Percentiles rank a stretch among this genome's conserved stretches.
phyloP scores from a whole-genome alignment of 2,888 invertebrate species.

The Beris morrisii region DNA sequence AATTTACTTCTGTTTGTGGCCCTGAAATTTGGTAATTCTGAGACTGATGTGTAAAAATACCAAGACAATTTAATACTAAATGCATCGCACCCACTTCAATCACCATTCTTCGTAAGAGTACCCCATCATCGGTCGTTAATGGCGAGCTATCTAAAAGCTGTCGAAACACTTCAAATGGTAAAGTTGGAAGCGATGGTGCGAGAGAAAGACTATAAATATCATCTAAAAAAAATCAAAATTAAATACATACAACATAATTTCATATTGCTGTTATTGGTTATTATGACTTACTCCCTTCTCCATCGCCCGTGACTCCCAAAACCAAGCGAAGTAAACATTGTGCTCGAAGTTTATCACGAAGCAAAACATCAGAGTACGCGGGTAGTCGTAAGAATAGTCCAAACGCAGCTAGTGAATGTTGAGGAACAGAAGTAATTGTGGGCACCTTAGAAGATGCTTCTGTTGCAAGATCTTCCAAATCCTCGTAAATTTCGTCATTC shows the following conservation, averaged over 20 bases:
- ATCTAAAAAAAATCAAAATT: constrained; percentile 49
- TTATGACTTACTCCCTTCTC: constrained; percentile 74
- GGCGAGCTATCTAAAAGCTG: constrained; percentile 77
- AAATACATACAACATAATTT: background rate
- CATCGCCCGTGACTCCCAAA: constrained; percentile 88
- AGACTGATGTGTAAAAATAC: constrained; percentile 84
- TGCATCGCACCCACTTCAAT: constrained; percentile 84
- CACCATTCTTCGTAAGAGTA: constrained; percentile 73
- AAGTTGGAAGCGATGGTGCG: constrained; percentile 67
- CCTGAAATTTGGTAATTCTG: constrained; percentile 58
- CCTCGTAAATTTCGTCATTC: constrained; percentile 65
- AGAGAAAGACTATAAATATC: constrained; percentile 73
- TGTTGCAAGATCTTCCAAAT: constrained; percentile 61
- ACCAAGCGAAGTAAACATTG: constrained; percentile 83
- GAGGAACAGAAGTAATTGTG: constrained; percentile 71
- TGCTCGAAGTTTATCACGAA: constrained; percentile 81
- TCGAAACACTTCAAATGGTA: constrained; percentile 60
- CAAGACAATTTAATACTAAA: constrained; percentile 82
- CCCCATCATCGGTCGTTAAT: constrained; percentile 74
- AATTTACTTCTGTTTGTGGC: constrained; percentile 45
- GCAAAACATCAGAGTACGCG: constrained; percentile 85
- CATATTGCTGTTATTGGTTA: background rate
- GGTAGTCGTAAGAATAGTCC: constrained; percentile 86
- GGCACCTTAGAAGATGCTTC: constrained; percentile 59
- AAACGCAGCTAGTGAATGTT: constrained; percentile 89